Conservation (phyloP, 2,113 vertebrate genomes). For the Chrysemys picta region DNA sequence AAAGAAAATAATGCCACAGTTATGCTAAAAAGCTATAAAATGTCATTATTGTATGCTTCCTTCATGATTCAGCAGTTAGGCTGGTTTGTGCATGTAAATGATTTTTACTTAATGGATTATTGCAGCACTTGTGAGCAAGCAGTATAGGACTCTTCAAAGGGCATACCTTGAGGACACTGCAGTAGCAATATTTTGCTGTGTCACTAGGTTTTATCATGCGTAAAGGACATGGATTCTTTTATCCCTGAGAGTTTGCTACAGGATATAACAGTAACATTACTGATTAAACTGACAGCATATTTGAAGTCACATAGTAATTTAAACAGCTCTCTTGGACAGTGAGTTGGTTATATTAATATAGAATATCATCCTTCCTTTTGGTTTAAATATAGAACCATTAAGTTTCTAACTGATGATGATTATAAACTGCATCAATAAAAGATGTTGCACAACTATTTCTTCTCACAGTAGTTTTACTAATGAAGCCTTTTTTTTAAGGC, state of each 20-base stretch:
- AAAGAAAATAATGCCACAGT: slow-evolving; percentile 48
- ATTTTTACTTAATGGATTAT: slow-evolving; percentile 66
- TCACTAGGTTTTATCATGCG: slow-evolving; percentile 65
- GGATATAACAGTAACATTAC: neutral
- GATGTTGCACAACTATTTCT: neutral
- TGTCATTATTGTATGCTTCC: slow-evolving; percentile 4
- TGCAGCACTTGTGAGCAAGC: slow-evolving; percentile 59
- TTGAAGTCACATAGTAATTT: neutral
- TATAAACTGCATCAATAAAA: neutral
- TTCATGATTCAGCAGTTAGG: slow-evolving; percentile 72
- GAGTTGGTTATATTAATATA: neutral
- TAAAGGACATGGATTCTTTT: slow-evolving; percentile 62
- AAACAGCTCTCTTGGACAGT: neutral
- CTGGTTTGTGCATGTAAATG: slow-evolving; percentile 67
- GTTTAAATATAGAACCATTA: neutral
- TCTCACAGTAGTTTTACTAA: neutral
- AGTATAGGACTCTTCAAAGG: slow-evolving; percentile 50
- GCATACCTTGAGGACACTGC: slow-evolving; percentile 73
- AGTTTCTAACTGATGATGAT: neutral
- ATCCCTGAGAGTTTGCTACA: neutral
- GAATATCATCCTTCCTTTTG: neutral
- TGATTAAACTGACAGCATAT: neutral
- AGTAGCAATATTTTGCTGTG: slow-evolving; percentile 75
- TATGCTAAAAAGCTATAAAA: slow-evolving; percentile 8
- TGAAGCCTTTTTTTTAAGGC: neutral